Evolutionary conservation across 2,888 invertebrate species (phyloP).

Genomic region (Hypomecis atomaria): DNA sequence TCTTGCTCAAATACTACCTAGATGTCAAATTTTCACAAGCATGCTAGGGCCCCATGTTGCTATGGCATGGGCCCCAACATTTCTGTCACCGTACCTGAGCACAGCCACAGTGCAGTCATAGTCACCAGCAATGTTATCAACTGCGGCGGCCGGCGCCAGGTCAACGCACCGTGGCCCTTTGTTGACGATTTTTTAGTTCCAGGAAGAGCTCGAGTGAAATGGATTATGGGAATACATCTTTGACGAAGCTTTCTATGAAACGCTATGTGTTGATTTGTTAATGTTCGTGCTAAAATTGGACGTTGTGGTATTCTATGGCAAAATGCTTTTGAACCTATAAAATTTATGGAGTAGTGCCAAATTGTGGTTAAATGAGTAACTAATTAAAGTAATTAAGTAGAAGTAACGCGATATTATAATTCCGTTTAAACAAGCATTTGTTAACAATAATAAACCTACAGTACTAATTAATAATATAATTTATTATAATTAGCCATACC

Average conservation of each 20-base stretch:
- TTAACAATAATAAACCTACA: too few relatives aligned
- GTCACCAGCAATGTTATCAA: conserved; percentile 60
- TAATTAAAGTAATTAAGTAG: too few relatives aligned
- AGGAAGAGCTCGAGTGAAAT: conserved; percentile 22
- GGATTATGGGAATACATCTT: conserved; percentile 21
- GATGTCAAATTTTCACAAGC: neutral
- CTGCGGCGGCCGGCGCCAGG: conserved; percentile 63
- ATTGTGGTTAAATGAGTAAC: too few relatives aligned
- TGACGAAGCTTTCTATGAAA: conserved; percentile 16
- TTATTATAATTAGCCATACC: too few relatives aligned
- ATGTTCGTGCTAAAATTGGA: neutral
- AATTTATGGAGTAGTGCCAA: too few relatives aligned
- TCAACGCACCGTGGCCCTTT: conserved; percentile 62
- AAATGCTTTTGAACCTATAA: too few relatives aligned
- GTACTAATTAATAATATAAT: too few relatives aligned
- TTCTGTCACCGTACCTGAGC: conserved; percentile 11
- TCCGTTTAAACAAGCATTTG: too few relatives aligned
- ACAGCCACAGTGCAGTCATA: conserved; percentile 21
- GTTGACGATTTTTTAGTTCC: conserved; percentile 34
- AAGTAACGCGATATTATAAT: too few relatives aligned
- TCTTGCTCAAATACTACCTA: neutral
- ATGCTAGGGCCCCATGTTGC: neutral
- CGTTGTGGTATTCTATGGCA: neutral
- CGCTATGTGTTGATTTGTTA: conserved; percentile 7
- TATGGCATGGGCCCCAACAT: neutral